Base-by-base conservation (phyloP, 2,888 invertebrate species). In the Eristalinus aeneus region DNA sequence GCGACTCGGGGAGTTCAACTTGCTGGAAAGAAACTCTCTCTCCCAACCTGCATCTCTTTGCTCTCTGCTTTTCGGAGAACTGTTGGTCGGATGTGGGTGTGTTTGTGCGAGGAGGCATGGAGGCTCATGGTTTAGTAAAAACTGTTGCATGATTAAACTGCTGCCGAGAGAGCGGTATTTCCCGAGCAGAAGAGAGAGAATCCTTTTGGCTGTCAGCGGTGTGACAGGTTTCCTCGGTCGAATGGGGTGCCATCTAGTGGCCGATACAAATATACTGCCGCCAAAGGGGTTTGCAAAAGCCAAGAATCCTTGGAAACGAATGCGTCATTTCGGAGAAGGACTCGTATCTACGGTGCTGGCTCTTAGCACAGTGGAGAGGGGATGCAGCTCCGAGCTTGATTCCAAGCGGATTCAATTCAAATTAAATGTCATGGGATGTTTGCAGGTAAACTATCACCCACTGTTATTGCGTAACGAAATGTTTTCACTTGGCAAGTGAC, bases 81-180 rank as follows among this genome's bases (percentile, higher is more conserved):
- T 31, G 23, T 9, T 2, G 31, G n/a, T 20, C 11, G 31, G 60
- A 32, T 32, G 16, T 12, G 58, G 34, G 22, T 2, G 39, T 12
- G 12, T 60, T 72, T 60, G 23, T 61, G 46, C 46, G 61, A 64
- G 58, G 20, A 32, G 31, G 46, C 32, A 27, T 46, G 46, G 39
- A 6, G 39, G 31, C 12, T 32, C 23, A 58, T 31, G 12, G 23
- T 71, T 60, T 53, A 73, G 65, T 73, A 61, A 72, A 73, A 72
- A 72, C 79, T 79, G 79, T 79, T 79, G 79, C 79, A 73, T 61
- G 72, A 79, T 27, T 67, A 64, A 64, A 1, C 12, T 39, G 8
- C 39, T 27, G 23, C 58, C 2, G 56, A 56, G 56, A 56, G 56
- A 56, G 56, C 23, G 11, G 22, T 4, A 12, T 1, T n/a, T 46